phyloP scores from a whole-genome alignment of 1,140 invertebrate genomes.

The Vanessa tameamea region DNA sequence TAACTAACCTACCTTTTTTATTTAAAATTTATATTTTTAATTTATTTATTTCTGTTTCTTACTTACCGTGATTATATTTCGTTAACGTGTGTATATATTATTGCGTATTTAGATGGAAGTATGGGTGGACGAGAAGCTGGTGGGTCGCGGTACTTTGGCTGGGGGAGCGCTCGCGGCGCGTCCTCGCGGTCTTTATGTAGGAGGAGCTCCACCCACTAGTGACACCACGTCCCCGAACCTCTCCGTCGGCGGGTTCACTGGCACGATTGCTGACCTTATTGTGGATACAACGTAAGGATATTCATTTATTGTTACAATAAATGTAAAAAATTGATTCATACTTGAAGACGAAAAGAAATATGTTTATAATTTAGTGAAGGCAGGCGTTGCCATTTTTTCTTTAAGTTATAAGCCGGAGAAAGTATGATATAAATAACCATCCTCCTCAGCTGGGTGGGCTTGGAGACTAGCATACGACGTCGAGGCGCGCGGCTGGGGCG shows the following conservation, averaged over 20 bases:
- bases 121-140: conserved; percentile 84
- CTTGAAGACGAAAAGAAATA: too few relatives aligned
- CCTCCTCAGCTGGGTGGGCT: conserved; percentile 49
- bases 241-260: conserved; percentile 47
- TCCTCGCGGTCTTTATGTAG: conserved; percentile 82
- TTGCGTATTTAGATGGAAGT: conserved; percentile 80
- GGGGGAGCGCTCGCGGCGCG: conserved; percentile 79
- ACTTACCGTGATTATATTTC: background rate
- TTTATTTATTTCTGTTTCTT: too few relatives aligned
- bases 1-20: too few relatives aligned
- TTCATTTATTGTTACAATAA: background rate
- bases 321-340: too few relatives aligned
- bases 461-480: conserved; percentile 53
- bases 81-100: conserved; percentile 10
- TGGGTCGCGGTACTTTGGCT: conserved; percentile 80
- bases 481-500: conserved; percentile 54
- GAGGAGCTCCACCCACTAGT: conserved; percentile 83
- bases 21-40: too few relatives aligned
- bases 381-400: too few relatives aligned
- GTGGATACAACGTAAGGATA: conserved; percentile 62
- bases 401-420: too few relatives aligned
- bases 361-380: too few relatives aligned
- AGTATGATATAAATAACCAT: background rate
- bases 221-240: conserved; percentile 11
- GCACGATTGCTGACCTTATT: conserved; percentile 65